Evolutionary conservation across 2,797 vertebrate genomes (phyloP).

Genomic region (Coregonus sp.): DNA sequence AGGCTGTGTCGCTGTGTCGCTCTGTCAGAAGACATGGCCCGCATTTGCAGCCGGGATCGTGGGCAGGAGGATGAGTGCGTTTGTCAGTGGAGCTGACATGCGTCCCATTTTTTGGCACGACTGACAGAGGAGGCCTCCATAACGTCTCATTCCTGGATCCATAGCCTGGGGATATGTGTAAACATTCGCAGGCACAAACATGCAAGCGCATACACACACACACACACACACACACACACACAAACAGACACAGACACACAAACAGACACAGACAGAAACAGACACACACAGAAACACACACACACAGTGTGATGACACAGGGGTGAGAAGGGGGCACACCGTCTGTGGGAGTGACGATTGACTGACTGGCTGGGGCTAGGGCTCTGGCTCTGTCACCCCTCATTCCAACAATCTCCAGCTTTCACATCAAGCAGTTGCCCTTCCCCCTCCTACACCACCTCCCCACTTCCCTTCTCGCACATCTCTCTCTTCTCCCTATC

Average conservation of each 20-base stretch:
- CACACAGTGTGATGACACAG: slow-evolving; percentile 15
- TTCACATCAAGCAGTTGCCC: slow-evolving; percentile 78
- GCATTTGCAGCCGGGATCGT: slow-evolving; percentile 72
- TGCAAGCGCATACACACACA: slow-evolving; percentile 45
- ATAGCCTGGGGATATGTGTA: slow-evolving; percentile 63
- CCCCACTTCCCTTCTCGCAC: slow-evolving; percentile 12
- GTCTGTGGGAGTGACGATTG: slow-evolving; percentile 53
- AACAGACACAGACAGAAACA: neutral
- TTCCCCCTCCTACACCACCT: slow-evolving; percentile 14
- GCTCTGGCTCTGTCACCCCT: slow-evolving; percentile 67
- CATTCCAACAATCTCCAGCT: slow-evolving; percentile 82
- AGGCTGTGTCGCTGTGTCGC: slow-evolving; percentile 55
- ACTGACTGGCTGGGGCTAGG: slow-evolving; percentile 65
- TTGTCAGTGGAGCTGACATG: slow-evolving; percentile 79
- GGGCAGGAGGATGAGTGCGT: slow-evolving; percentile 73
- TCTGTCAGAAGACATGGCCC: slow-evolving; percentile 77
- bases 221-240: slow-evolving; percentile 7
- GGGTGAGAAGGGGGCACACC: slow-evolving; percentile 61
- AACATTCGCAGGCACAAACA: slow-evolving; percentile 37
- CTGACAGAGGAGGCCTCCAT: slow-evolving; percentile 73
- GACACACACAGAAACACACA: neutral
- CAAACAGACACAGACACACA: neutral
- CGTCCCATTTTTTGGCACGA: slow-evolving; percentile 77
- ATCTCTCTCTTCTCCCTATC: neutral
- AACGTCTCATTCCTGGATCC: slow-evolving; percentile 74